A percentile compares a stretch with the other conserved stretches of the same genome.
Conservation (phyloP, 2,113 vertebrate genomes). For the Phrynosoma platyrhinos region DNA sequence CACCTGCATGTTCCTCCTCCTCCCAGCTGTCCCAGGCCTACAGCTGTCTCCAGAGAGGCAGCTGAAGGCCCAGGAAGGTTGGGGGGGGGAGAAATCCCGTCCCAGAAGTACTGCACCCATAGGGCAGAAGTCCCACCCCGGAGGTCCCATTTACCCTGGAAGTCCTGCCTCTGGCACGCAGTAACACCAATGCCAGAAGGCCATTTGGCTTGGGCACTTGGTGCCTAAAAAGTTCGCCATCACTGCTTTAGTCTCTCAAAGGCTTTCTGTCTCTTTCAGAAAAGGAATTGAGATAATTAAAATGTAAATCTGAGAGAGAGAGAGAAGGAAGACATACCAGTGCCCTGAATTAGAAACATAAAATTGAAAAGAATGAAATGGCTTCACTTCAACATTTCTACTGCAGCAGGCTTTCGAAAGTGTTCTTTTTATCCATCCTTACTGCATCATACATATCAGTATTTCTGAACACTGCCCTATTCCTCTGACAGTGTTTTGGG, state of each 20-base stretch:
- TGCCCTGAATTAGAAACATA: constrained; percentile 32
- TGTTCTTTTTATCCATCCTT: not conserved
- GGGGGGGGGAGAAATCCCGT: too few relatives aligned
- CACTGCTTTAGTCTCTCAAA: constrained; percentile 53
- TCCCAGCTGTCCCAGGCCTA: too few relatives aligned
- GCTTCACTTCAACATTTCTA: not conserved
- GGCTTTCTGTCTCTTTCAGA: constrained; percentile 60
- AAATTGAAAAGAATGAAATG: not conserved
- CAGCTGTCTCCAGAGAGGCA: too few relatives aligned
- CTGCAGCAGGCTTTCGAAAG: not conserved
- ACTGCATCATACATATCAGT: not conserved
- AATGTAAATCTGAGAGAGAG: constrained; percentile 44
- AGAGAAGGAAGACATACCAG: constrained; percentile 31
- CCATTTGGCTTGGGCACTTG: too few relatives aligned
- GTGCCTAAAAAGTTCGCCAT: too few relatives aligned
- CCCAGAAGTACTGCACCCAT: too few relatives aligned
- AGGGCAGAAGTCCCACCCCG: too few relatives aligned
- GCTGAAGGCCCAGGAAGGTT: too few relatives aligned
- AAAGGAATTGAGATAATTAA: constrained; percentile 55
- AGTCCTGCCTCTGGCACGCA: too few relatives aligned
- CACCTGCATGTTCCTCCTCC: too few relatives aligned
- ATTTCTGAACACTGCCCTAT: not conserved
- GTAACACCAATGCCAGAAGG: too few relatives aligned
- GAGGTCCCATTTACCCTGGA: too few relatives aligned
- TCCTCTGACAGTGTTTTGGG: not conserved